These are phyloP conservation scores for Uria lomvia DNA, from an alignment of 2,113 vertebrate species.

Conservation along the genomic window DNA sequence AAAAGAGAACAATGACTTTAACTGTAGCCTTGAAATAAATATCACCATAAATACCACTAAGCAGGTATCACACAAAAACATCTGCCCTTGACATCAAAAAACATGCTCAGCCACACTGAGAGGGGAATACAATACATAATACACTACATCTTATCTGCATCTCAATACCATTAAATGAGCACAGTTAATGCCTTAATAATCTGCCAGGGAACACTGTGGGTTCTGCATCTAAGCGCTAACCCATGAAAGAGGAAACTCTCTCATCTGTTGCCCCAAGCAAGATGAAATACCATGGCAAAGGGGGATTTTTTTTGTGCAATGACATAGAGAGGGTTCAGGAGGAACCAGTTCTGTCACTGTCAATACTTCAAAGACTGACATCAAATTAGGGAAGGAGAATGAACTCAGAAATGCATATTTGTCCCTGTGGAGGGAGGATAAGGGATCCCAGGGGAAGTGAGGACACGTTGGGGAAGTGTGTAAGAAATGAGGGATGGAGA, in stretches of 20 bases:
- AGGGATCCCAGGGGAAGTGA: neutral
- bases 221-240: slow-evolving; percentile 15
- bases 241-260: slow-evolving; percentile 8
- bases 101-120: neutral
- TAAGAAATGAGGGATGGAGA: neutral
- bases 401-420: neutral
- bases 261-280: neutral
- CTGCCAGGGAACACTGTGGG: slow-evolving; percentile 20
- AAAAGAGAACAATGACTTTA: neutral
- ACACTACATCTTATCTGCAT: slow-evolving; percentile 32
- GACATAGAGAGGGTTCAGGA: neutral
- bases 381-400: neutral
- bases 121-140: neutral
- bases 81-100: slow-evolving; percentile 31
- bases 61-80: slow-evolving; percentile 19
- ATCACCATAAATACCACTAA: slow-evolving; percentile 38
- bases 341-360: neutral
- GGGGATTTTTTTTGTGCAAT: neutral
- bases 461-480: fast-evolving
- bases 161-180: slow-evolving; percentile 38
- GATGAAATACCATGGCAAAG: neutral
- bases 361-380: neutral
- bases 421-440: neutral
- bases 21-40: slow-evolving; percentile 28
- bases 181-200: slow-evolving; percentile 49